Evolutionary conservation across 2,113 vertebrate species (phyloP), one percentile per base, ranked within the genome.

Genomic region (Morone saxatilis): DNA sequence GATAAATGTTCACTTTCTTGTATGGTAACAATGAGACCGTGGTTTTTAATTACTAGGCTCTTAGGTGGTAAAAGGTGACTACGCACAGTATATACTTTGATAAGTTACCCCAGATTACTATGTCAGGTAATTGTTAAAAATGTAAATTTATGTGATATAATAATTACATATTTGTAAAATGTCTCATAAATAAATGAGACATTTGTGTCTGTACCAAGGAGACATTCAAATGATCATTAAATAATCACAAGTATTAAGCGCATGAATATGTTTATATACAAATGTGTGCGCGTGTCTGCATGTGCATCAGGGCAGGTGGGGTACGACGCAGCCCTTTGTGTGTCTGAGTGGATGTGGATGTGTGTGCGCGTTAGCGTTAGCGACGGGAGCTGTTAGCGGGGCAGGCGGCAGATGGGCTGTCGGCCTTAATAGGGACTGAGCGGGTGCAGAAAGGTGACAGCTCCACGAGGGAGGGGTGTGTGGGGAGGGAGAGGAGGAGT

Each of bases 401-500:
- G 93, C 93, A 94, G 88, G 91, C 89, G 89, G 94, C 95, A 96
- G 95, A 96, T 96, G 95, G 94, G 95, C 93, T 94, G 94, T 96
- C 94, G 94, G 94, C 91, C 94, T 95, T 95, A 95, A 96, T 95
- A 94, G 90, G 91, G 91, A 94, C 91, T 91, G 91, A 94, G 91
- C 85, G 88, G 86, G 91, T 92, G 93, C 85, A 89, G 90, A 90
- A 93, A 93, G 91, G 89, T 93, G 94, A 93, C 92, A 92, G 91
- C 91, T 92, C 87, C 88, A 81, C 45, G 68, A 89, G 84, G 91
- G 92, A 78, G 89, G 80, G 86, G 88, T 1, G 14, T 43, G 83
- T 62, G 63, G 70, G 78, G 78, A 71, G 74, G 68, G 70, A 85
- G 76, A 63, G 71, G 38, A 91, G 89, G 89, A 87, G 65, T 1